Percentiles rank a stretch among this genome's conserved stretches.
These are phyloP conservation scores for Mus spretus DNA, from an alignment of 2,797 vertebrate genomes.

Conservation along the genomic window DNA sequence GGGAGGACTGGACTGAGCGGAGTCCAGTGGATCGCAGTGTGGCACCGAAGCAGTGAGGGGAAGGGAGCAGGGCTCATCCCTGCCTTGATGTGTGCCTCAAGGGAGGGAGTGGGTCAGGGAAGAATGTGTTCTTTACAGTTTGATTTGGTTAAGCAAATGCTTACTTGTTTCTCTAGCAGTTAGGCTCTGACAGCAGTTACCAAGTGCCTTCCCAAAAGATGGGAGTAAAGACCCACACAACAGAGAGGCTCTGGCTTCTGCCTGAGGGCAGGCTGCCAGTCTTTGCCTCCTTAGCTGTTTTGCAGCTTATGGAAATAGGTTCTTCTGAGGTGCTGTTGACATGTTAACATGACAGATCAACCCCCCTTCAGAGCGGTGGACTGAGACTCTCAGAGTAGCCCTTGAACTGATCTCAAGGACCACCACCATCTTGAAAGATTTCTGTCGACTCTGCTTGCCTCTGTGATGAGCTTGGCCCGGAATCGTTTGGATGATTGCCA, in stretches of 20 bases:
- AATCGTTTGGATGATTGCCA: background rate
- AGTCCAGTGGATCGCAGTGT: background rate
- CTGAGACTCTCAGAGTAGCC: background rate
- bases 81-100: background rate
- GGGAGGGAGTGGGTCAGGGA: background rate
- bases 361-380: background rate
- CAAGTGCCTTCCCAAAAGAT: background rate
- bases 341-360: conserved; percentile 60
- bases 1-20: background rate
- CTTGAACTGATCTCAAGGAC: background rate
- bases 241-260: background rate
- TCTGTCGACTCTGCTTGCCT: background rate
- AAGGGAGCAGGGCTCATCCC: rapidly evolving
- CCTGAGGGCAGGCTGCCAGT: conserved; percentile 29
- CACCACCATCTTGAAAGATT: background rate
- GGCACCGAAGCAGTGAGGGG: background rate
- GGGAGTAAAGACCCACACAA: background rate
- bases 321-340: conserved; percentile 41
- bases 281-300: conserved; percentile 45
- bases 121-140: background rate
- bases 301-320: conserved; percentile 11
- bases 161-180: background rate
- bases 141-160: conserved; percentile 36
- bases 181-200: background rate
- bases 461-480: no score